Percentiles rank a stretch among this genome's conserved stretches.
Conservation (phyloP, 2,797 vertebrate genomes). For the Phoxinus dragarum region DNA sequence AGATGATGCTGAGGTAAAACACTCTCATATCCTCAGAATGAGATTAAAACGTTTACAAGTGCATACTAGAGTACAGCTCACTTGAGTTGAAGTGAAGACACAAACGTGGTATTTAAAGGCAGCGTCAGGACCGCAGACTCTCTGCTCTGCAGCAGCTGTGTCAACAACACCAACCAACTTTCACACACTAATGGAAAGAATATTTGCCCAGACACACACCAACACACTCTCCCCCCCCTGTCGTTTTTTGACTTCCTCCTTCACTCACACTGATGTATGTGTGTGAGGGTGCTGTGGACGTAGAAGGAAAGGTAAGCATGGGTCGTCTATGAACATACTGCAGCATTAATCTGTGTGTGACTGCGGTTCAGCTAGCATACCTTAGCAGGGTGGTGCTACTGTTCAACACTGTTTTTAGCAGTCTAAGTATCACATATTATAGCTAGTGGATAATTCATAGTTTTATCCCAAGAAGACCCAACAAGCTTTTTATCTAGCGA, state of each 20-base stretch:
- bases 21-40: background rate
- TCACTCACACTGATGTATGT: slow-evolving; percentile 18
- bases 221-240: slow-evolving; percentile 17
- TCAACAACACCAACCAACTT: slow-evolving; percentile 71
- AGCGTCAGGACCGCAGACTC: background rate
- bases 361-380: background rate
- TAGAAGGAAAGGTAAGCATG: slow-evolving; percentile 15
- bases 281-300: slow-evolving; percentile 17
- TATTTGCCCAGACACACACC: slow-evolving; percentile 66
- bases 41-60: background rate
- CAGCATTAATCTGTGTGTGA: slow-evolving; percentile 20
- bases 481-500: background rate
- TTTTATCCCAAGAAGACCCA: background rate
- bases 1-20: slow-evolving; percentile 70
- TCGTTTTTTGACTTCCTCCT: slow-evolving; percentile 29
- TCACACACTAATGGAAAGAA: slow-evolving; percentile 64
- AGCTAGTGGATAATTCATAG: background rate
- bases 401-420: slow-evolving; percentile 16
- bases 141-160: slow-evolving; percentile 73
- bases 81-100: slow-evolving; percentile 2
- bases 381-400: slow-evolving; percentile 19
- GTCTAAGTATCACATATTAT: background rate
- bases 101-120: slow-evolving; percentile 18
- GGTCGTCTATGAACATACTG: background rate
- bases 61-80: slow-evolving; percentile 6